Evolutionary conservation across 2,888 invertebrate species (phyloP).

Genomic region (Terebella lapidaria): DNA sequence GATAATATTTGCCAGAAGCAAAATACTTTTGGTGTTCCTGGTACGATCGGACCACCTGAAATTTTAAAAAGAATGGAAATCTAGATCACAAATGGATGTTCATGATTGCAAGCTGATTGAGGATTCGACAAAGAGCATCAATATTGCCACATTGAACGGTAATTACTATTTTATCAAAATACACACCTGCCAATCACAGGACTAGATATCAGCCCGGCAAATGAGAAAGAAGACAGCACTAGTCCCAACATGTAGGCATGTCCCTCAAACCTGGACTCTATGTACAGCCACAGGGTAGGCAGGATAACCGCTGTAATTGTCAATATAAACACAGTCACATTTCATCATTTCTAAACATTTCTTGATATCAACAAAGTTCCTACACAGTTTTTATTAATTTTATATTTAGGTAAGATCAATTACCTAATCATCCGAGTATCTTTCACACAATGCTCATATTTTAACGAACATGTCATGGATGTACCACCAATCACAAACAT

Average conservation of each 20-base stretch:
- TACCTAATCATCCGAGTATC: no score
- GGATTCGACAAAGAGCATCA: no score
- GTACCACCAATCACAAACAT: no score
- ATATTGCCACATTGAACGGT: no score
- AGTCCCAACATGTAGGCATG: conserved; percentile 52
- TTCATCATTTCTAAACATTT: background rate
- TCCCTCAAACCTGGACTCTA: conserved; percentile 44
- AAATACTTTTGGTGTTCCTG: conserved; percentile 44
- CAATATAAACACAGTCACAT: background rate
- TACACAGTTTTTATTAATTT: no score
- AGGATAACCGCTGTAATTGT: conserved; percentile 53
- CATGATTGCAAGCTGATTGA: no score
- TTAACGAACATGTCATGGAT: no score
- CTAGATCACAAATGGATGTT: no score
- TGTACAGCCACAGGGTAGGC: conserved; percentile 55
- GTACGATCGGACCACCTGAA: conserved; percentile 49
- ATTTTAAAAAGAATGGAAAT: conserved; percentile 3
- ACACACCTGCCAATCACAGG: conserved; percentile 51
- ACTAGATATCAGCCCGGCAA: conserved; percentile 51
- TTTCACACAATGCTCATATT: no score
- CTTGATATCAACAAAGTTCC: no score
- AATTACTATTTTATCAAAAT: background rate
- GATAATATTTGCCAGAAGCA: conserved; percentile 46
- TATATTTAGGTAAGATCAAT: no score
- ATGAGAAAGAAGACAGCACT: conserved; percentile 52